Evolutionary conservation across 2,113 vertebrate genomes (phyloP).

Genomic region (Ploceus nigricollis): DNA sequence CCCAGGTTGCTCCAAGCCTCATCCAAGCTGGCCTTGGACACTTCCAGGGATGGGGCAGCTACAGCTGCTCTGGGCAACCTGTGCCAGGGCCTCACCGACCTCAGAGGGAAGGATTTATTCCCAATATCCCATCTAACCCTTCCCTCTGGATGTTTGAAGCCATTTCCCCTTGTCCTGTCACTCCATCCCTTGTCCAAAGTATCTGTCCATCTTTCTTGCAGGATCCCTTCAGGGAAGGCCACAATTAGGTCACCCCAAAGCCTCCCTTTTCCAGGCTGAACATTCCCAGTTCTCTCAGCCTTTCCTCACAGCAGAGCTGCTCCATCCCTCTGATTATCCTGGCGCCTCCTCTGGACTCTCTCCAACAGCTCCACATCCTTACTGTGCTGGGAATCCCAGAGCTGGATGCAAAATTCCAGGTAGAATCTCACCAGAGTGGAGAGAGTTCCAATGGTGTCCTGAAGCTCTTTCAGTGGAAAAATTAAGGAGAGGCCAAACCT

Average conservation of each 20-base stretch:
- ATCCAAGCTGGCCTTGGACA: accelerated
- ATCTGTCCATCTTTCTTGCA: neutral
- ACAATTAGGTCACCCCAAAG: accelerated
- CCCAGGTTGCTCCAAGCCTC: neutral
- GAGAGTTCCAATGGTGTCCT: neutral
- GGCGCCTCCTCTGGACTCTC: accelerated
- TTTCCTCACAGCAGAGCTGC: neutral
- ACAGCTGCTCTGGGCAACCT: neutral
- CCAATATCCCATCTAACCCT: neutral
- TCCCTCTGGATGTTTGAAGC: neutral
- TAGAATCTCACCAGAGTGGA: neutral
- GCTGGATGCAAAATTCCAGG: neutral
- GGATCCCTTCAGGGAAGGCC: neutral
- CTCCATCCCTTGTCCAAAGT: neutral
- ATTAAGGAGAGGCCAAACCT: neutral
- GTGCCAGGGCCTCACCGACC: accelerated
- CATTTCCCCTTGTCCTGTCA: neutral
- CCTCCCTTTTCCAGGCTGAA: neutral
- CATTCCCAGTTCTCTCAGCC: neutral
- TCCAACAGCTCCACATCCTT: neutral
- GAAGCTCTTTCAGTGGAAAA: neutral
- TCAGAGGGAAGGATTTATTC: neutral
- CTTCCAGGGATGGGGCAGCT: neutral
- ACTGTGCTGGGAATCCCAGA: neutral
- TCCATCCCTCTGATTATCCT: neutral